A percentile compares a stretch with the other conserved stretches of the same genome.
Conservation (phyloP, 2,888 invertebrate genomes). For the Scaptomyza caliginosa region DNA sequence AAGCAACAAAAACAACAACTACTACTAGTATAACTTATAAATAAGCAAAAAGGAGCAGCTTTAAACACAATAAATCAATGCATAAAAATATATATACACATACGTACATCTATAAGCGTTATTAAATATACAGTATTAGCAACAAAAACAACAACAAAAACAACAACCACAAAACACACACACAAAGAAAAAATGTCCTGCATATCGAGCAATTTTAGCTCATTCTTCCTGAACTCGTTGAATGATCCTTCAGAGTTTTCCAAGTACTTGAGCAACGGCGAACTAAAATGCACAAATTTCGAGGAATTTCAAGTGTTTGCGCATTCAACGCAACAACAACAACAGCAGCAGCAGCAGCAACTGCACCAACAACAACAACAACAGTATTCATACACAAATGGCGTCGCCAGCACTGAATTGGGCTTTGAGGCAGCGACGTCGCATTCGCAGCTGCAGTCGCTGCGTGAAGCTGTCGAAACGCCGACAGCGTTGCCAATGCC, state of each 20-base stretch:
- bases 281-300: conserved; percentile 82
- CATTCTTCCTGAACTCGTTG: conserved; percentile 83
- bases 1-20: conserved; percentile 14
- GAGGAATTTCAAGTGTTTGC: conserved; percentile 83
- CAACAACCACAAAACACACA: too few species aligned
- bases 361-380: conserved; percentile 50
- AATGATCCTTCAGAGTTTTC: conserved; percentile 84
- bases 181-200: conserved; percentile 84
- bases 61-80: conserved; percentile 51
- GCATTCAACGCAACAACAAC: conserved; percentile 51
- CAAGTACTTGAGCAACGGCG: conserved; percentile 84
- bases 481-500: conserved; percentile 32
- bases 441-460: conserved; percentile 20
- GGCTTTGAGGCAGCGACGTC: conserved; percentile 49
- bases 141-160: conserved; percentile 32
- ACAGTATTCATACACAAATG: conserved; percentile 75
- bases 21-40: conserved; percentile 30
- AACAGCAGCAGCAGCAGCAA: conserved; percentile 39
- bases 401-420: conserved; percentile 49
- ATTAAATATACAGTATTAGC: conserved; percentile 66
- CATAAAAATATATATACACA: conserved; percentile 19
- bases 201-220: conserved; percentile 84
- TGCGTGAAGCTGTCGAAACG: conserved; percentile 38
- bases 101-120: conserved; percentile 39
- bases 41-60: conserved; percentile 61